Evolutionary conservation across 64 coral and sea anemone species (phyloP).

Genomic region (Acropora tenuis): DNA sequence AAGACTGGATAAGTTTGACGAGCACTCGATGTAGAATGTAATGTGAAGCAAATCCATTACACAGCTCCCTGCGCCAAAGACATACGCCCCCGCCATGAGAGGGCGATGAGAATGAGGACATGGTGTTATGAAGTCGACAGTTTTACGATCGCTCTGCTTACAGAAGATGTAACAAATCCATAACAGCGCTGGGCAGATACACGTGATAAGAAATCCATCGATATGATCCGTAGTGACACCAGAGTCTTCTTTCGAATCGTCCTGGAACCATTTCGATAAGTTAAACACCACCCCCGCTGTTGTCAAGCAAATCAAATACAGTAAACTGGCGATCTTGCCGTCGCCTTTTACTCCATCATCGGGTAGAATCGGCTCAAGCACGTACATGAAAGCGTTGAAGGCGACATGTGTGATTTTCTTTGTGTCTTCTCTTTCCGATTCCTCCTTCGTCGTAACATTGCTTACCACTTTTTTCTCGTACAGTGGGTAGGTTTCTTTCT

Average conservation of each 20-base stretch:
- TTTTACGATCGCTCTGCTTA: slow-evolving; percentile 94
- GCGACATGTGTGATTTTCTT: slow-evolving; percentile 40
- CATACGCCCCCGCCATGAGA: slow-evolving; percentile 88
- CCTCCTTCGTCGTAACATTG: slow-evolving; percentile 51
- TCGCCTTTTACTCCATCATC: slow-evolving; percentile 96
- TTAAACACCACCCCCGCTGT: slow-evolving; percentile 99
- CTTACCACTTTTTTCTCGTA: slow-evolving; percentile 75
- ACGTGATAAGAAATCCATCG: slow-evolving; percentile 97
- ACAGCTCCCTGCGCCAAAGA: slow-evolving; percentile 93
- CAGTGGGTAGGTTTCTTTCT: slow-evolving; percentile 72
- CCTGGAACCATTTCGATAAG: slow-evolving; percentile 93
- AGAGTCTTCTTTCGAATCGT: slow-evolving; percentile 87
- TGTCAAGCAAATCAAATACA: slow-evolving; percentile 98
- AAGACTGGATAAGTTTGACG: slow-evolving; percentile 89
- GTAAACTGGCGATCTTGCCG: slow-evolving; percentile 91
- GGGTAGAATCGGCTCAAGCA: slow-evolving; percentile 82
- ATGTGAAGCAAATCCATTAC: slow-evolving; percentile 95
- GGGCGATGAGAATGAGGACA: slow-evolving; percentile 87
- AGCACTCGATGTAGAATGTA: slow-evolving; percentile 94
- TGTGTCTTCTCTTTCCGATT: slow-evolving; percentile 62
- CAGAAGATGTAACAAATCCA: slow-evolving; percentile 99
- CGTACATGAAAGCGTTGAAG: slow-evolving; percentile 69
- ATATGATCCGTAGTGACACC: slow-evolving; percentile 91
- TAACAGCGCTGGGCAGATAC: slow-evolving; percentile 86
- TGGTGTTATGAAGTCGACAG: slow-evolving; percentile 87